Evolutionary conservation across 2,888 invertebrate genomes (phyloP).

Genomic region (Drosophila helvetica): DNA sequence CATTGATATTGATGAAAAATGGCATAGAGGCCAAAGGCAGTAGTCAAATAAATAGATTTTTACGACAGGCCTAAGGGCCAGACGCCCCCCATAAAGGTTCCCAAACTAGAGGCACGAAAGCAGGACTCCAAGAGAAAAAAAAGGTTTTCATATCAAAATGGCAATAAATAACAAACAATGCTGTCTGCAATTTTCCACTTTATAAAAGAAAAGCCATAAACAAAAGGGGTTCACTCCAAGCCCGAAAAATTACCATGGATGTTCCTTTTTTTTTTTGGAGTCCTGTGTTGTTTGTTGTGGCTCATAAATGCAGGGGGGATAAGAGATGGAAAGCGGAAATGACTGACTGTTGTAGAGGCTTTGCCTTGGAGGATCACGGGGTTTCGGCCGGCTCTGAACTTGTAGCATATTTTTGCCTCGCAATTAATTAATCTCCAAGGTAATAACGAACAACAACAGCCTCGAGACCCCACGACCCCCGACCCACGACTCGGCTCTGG

Average conservation of each 20-base stretch:
- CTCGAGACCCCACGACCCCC: neutral
- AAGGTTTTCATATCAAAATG: slow-evolving; percentile 77
- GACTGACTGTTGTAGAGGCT: slow-evolving; percentile 62
- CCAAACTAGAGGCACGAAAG: slow-evolving; percentile 18
- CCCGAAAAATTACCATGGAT: slow-evolving; percentile 74
- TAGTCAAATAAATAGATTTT: slow-evolving; percentile 52
- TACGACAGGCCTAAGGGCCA: slow-evolving; percentile 58
- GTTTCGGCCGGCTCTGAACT: slow-evolving; percentile 46
- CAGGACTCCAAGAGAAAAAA: slow-evolving; percentile 20
- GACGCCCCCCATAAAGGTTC: slow-evolving; percentile 40
- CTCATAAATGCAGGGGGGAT: slow-evolving; percentile 64
- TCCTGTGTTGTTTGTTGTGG: slow-evolving; percentile 28
- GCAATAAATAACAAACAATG: slow-evolving; percentile 79
- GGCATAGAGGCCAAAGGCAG: slow-evolving; percentile 41
- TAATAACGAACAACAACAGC: slow-evolving; percentile 65
- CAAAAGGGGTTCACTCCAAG: slow-evolving; percentile 59
- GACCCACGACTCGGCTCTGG: slow-evolving; percentile 19
- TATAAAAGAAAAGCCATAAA: slow-evolving; percentile 76
- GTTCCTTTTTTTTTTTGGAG: slow-evolving; percentile 55
- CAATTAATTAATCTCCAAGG: slow-evolving; percentile 81
- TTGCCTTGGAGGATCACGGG: neutral
- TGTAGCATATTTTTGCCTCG: slow-evolving; percentile 74
- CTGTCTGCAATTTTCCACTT: slow-evolving; percentile 80
- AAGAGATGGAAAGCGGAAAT: slow-evolving; percentile 54
- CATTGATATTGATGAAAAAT: slow-evolving; percentile 63